Base-by-base conservation (phyloP, 1,140 invertebrate genomes). In the Anoplolepis gracilipes region DNA sequence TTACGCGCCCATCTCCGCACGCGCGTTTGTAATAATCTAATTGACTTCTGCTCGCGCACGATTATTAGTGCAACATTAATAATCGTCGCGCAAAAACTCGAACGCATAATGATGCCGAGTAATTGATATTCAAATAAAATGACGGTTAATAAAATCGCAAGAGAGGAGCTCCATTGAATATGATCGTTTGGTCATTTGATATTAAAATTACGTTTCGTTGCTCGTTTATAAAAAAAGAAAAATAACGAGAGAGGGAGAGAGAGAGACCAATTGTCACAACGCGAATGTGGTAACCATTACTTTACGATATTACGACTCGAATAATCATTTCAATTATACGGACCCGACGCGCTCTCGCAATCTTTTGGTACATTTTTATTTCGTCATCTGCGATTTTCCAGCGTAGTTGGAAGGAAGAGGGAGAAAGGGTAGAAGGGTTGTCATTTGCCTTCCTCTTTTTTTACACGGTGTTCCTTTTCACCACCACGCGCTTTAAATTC, bases 401-500 rank as follows among this genome's bases (percentile, higher is more conserved):
- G 53, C 81, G 67, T 39, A 16, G 22, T 7, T 30, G 28, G 8
- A 55, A 13, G 49, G 11, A 33, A 30, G 1, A 57, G n/a, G 33
- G 4, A 33, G 8, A 19, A 19, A 13, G 3, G 28, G 28, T 19
- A 11, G n/a, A 1, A 22, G 55, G 59, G n/a, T 55, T 59, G 55
- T 69, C 77, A 30, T 55, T 72, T 36, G 42, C 42, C 46, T 16
- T 42, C 22, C 33, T 19, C 30, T 30, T 39, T 30, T 39, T 79
- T 59, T 22, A 36, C 42, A 22, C 84, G 57, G 22, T 70, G 22
- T 78, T 84, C 61, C 85, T 88, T 89, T 84, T 84, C 85, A 57
- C 67, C 55, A 85, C 28, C 49, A 81, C 62, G 57, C 69, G 79
- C 79, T 90, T 88, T 90, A 90, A 90, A 90, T 90, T 90, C 87